These are phyloP conservation scores for Amphiura filiformis DNA, from an alignment of 35 echinoderm and acorn worm species.

Conservation along the genomic window DNA sequence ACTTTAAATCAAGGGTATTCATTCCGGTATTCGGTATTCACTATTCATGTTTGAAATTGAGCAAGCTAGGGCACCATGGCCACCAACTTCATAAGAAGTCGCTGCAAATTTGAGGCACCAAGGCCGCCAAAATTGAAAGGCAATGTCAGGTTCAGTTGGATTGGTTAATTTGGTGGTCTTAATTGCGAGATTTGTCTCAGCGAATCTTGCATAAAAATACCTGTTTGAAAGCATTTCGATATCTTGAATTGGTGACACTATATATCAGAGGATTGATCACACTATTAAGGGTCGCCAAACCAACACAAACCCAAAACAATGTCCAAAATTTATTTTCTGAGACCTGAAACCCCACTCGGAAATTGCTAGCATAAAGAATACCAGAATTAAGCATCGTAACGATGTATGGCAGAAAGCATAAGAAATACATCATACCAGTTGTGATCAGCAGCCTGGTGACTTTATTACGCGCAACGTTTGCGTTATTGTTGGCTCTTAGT, in stretches of 20 bases:
- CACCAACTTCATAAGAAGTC: no score
- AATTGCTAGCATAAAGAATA: background rate
- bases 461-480: background rate
- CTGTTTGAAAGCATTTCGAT: background rate
- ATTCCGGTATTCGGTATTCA: no score
- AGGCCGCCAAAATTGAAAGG: no score
- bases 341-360: background rate
- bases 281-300: background rate
- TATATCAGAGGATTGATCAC: background rate
- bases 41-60: no score
- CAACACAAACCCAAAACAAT: background rate
- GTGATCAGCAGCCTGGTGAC: background rate
- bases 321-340: background rate
- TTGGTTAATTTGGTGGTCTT: no score
- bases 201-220: no score
- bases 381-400: background rate
- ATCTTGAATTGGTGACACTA: background rate
- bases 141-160: no score
- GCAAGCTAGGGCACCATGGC: no score
- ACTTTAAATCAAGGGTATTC: no score
- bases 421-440: background rate
- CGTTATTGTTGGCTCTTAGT: no score
- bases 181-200: no score
- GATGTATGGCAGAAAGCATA: background rate
- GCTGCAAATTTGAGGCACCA: no score